Base-by-base conservation (phyloP, 23 tunicate species). In the Corella eumyota region DNA sequence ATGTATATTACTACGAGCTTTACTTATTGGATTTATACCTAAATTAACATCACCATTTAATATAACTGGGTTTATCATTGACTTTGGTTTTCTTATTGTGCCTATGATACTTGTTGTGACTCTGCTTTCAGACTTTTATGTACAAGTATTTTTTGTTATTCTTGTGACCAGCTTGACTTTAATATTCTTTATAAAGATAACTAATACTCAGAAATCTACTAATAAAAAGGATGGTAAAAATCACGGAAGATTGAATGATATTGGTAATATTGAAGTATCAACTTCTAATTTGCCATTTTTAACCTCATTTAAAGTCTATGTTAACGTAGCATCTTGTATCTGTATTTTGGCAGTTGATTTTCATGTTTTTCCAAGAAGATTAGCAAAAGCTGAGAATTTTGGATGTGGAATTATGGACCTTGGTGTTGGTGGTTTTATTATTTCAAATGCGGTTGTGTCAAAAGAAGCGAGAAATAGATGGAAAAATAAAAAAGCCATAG, bases 271-370 rank as follows among this genome's bases (percentile, higher is more conserved):
- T 64, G 24, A 36, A 31, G 67, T 77, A 25, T 19, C 53, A 6
- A 22, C 78, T 23, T 45, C 66, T 22, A 67, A 70, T 11, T 6
- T 88, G 27, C 96, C 96, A 1, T 78, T 78, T 50, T 21, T 88
- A 0, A 53, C 73, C 0, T 25, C 61, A 13, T 72, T 78, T 61
- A 68, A 78, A 35, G 61, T 62, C 1, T 54, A 23, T 59, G 64
- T 73, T 7, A 69, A 44, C 60, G 56, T 79, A 31, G 72, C 65
- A 15, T 65, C 79, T 2, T 74, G 82, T 23, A 68, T 88, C 0
- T 73, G 90, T 35, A 88, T 88, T 11, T 55, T 88, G 15, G 96
- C 96, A 27, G 96, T 88, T 38, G 96, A 88, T 61, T 88, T 88
- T 54, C 50, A 78, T 61, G 58, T 79, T 34, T 88, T 88, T 70